phyloP scores from a whole-genome alignment of 2,113 vertebrate genomes.

The Bostrychus sinensis region DNA sequence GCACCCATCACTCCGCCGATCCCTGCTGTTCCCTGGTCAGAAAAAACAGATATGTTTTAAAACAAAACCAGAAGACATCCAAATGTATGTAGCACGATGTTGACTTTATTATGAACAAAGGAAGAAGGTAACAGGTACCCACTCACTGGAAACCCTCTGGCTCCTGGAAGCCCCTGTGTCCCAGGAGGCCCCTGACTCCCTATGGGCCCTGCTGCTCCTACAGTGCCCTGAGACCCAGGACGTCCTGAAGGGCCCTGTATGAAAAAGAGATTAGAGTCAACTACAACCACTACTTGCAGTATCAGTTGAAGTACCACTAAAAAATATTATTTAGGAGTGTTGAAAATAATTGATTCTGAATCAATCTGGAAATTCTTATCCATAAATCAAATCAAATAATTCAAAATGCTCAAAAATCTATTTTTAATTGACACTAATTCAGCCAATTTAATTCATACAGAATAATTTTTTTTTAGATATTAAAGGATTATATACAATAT shows the following conservation, averaged over 20 bases:
- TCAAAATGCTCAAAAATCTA: too few relatives aligned
- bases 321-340: too few relatives aligned
- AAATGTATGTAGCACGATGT: neutral
- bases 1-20: constrained; percentile 61
- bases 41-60: neutral
- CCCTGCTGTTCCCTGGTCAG: constrained; percentile 74
- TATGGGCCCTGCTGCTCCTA: constrained; percentile 68
- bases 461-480: too few relatives aligned
- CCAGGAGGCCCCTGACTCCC: constrained; percentile 75
- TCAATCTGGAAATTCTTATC: too few relatives aligned
- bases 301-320: too few relatives aligned
- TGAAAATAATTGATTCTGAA: too few relatives aligned
- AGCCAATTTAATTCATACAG: too few relatives aligned
- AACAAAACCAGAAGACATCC: neutral
- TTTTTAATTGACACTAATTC: too few relatives aligned
- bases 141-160: constrained; percentile 80
- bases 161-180: constrained; percentile 62
- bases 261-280: too few relatives aligned
- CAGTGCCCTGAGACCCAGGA: constrained; percentile 59
- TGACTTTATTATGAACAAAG: neutral
- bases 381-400: too few relatives aligned
- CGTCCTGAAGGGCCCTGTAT: constrained; percentile 75
- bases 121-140: constrained; percentile 45
- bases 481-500: too few relatives aligned
- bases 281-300: too few relatives aligned